Base-by-base conservation (phyloP, 2,888 invertebrate species). In the Cantharis nigra region DNA sequence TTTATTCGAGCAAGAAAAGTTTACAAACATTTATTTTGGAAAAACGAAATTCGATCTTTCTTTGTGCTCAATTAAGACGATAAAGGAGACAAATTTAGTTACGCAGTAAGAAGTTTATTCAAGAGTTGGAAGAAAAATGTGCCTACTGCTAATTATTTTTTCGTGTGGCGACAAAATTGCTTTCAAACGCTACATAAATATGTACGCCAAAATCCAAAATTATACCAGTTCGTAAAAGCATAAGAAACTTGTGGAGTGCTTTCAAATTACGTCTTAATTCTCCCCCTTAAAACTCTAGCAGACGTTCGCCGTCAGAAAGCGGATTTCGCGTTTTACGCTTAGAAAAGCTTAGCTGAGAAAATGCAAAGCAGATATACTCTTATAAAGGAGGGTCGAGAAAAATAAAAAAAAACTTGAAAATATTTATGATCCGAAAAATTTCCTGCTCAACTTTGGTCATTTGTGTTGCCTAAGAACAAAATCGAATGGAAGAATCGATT, bases 281-380 rank as follows among this genome's bases (percentile, higher is more conserved):
- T 75, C 75, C 75, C 65, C 78, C 78, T 73, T 71, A 69, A 75
- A 74, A 73, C 78, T 73, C 69, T 30, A 74, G 33, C 30, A 72
- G 65, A 67, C 65, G 65, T 67, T 74, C 77, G 65, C 73, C 70
- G 70, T 69, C 77, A 81, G 82, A 83, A 84, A 84, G 84, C 80
- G 83, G 84, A 84, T 84, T 84, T 83, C 82, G 81, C 80, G 83
- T 83, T 83, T 83, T 83, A 80, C 80, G 81, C 79, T 81, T 80
- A 81, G 75, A 71, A 80, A 30, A 80, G 82, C 81, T 82, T 81
- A 82, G 81, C 81, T 80, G 74, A 79, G 80, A 80, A 81, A 78
- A 83, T 82, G 83, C 80, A 83, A 83, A 83, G 81, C 81, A 82
- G 82, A 83, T 81, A 81, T 49, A 49, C 49, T 49, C 49, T 49